Percentiles rank a stretch among this genome's conserved stretches.
phyloP scores from a whole-genome alignment of 2,888 invertebrate species.

The Pherbina coryleti region DNA sequence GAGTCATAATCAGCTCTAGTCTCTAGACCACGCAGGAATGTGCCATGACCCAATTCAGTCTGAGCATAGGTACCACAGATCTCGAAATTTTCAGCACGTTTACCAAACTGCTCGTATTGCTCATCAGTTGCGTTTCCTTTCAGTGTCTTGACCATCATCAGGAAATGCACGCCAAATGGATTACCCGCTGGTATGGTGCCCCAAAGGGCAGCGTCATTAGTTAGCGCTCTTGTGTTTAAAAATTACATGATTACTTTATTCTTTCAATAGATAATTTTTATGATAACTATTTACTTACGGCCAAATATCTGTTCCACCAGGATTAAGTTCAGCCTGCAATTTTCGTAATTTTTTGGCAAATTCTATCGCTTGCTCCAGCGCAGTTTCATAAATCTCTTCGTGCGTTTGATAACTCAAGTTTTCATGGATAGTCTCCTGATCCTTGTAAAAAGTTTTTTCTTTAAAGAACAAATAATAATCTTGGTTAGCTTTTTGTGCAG shows the following conservation, averaged over 20 bases:
- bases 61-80: constrained; percentile 96
- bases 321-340: constrained; percentile 76
- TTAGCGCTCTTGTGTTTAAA: constrained; percentile 45
- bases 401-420: constrained; percentile 54
- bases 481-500: neutral
- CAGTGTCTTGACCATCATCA: constrained; percentile 90
- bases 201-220: constrained; percentile 50
- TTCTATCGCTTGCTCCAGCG: constrained; percentile 55
- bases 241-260: neutral
- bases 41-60: constrained; percentile 96
- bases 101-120: constrained; percentile 89
- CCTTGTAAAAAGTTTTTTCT: constrained; percentile 48
- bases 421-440: constrained; percentile 45
- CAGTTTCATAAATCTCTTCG: constrained; percentile 56
- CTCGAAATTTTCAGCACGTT: constrained; percentile 81
- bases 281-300: constrained; percentile 56
- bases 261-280: neutral
- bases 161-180: constrained; percentile 80
- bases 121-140: constrained; percentile 88
- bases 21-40: constrained; percentile 88
- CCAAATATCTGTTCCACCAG: constrained; percentile 63
- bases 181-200: constrained; percentile 56
- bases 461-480: neutral
- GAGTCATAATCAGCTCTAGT: constrained; percentile 92
- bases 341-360: constrained; percentile 79